phyloP scores from a whole-genome alignment of 2,113 vertebrate species.

The Gasterosteus aculeatus region DNA sequence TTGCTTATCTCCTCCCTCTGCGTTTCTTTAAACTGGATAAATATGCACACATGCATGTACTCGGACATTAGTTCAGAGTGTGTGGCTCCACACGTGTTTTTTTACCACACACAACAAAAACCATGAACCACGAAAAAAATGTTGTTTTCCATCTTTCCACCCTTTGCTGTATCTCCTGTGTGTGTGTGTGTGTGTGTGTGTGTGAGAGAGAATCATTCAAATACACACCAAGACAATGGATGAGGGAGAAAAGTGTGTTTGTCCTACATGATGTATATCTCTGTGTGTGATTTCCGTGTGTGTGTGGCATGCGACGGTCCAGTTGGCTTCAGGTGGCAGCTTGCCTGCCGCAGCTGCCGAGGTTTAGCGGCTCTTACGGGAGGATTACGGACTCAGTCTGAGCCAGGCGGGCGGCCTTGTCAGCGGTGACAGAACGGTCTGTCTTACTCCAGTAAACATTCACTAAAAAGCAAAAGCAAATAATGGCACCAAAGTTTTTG shows the following conservation, averaged over 20 bases:
- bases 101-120: constrained; percentile 8
- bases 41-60: not conserved
- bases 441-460: constrained; percentile 54
- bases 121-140: not conserved
- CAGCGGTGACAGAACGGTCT: constrained; percentile 39
- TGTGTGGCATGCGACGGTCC: constrained; percentile 44
- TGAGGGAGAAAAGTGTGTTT: constrained; percentile 17
- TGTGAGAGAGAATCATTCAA: not conserved
- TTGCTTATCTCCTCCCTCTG: not conserved
- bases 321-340: constrained; percentile 67
- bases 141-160: not conserved
- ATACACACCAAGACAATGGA: constrained; percentile 4
- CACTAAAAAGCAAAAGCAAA: constrained; percentile 36
- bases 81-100: not conserved
- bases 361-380: constrained; percentile 68
- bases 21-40: not conserved
- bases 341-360: constrained; percentile 67
- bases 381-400: constrained; percentile 66
- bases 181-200: too few species aligned
- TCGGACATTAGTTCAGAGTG: constrained; percentile 13
- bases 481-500: constrained; percentile 38
- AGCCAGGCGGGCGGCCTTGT: constrained; percentile 42
- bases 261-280: constrained; percentile 21
- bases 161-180: too few species aligned
- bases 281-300: constrained; percentile 2